Conservation (phyloP, 1,140 invertebrate species). For the Drosophila triauraria region DNA sequence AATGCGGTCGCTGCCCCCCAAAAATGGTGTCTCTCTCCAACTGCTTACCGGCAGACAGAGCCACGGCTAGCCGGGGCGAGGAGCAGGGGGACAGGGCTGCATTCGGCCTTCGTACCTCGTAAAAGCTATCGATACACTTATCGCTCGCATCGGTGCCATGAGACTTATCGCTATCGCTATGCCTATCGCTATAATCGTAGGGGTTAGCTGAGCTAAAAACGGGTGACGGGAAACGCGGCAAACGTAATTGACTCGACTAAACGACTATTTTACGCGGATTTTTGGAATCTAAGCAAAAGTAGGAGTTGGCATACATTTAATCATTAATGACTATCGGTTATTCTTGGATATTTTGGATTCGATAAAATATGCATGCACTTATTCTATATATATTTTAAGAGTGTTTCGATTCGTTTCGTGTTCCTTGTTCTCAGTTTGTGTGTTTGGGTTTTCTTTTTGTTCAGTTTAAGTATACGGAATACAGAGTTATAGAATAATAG, state of each 20-base stretch:
- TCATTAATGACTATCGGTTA: conserved; percentile 17
- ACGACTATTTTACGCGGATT: conserved; percentile 5
- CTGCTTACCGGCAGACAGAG: conserved; percentile 7
- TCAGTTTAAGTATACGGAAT: neutral
- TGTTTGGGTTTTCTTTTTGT: neutral
- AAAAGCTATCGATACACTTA: conserved; percentile 37
- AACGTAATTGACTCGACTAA: conserved; percentile 54
- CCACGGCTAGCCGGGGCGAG: conserved; percentile 21
- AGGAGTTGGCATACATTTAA: conserved; percentile 1
- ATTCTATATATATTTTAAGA: neutral
- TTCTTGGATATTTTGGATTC: conserved; percentile 7
- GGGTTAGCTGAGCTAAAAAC: conserved; percentile 7
- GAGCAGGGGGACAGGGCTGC: conserved; percentile 8
- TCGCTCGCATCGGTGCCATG: conserved; percentile 25
- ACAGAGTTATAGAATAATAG: neutral
- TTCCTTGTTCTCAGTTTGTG: conserved; percentile 9
- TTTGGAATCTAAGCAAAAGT: conserved; percentile 23
- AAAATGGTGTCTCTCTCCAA: neutral
- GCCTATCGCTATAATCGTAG: conserved; percentile 8
- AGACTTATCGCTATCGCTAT: conserved; percentile 12
- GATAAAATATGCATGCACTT: conserved; percentile 11
- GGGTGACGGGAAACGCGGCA: conserved; percentile 3
- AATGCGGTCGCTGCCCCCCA: conserved; percentile 20
- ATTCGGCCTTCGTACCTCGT: conserved; percentile 15
- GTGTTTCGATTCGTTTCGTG: conserved; percentile 17